Evolutionary conservation across 2,113 vertebrate genomes (phyloP).

Genomic region (Nanorana parkeri): DNA sequence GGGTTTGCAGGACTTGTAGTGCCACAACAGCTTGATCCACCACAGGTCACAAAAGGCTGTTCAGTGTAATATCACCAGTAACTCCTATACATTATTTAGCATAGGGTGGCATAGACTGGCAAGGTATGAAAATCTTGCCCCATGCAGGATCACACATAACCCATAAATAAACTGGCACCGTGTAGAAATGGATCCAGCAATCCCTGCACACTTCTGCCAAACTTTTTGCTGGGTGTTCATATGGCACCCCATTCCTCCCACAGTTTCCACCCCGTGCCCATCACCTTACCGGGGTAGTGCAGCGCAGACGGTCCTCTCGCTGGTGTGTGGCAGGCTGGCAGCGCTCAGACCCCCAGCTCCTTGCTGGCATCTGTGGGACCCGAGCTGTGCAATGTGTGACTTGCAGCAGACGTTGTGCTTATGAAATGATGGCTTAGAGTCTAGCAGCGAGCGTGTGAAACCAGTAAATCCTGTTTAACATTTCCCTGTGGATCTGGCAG

Average conservation of each 20-base stretch:
- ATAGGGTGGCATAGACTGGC: no score
- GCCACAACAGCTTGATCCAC: no score
- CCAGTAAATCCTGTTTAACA: slow-evolving; percentile 68
- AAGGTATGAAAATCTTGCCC: no score
- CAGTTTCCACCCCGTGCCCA: neutral
- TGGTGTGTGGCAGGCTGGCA: slow-evolving; percentile 2
- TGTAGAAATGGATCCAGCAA: no score
- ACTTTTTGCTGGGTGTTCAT: neutral
- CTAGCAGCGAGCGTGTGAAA: slow-evolving; percentile 66
- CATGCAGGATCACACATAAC: no score
- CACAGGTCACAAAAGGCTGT: no score
- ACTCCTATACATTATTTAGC: no score
- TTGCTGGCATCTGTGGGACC: slow-evolving; percentile 46
- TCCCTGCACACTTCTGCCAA: neutral
- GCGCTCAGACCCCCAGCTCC: slow-evolving; percentile 8
- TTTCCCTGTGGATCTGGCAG: slow-evolving; percentile 66
- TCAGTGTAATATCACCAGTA: no score
- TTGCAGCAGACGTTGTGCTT: slow-evolving; percentile 61
- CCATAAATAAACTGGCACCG: no score
- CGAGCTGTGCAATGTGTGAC: slow-evolving; percentile 36
- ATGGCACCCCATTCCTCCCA: neutral
- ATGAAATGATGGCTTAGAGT: slow-evolving; percentile 64
- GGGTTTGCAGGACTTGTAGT: no score
- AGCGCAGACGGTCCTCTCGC: neutral
- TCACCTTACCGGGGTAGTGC: slow-evolving; percentile 11